phyloP scores from a whole-genome alignment of 2,797 vertebrate species.

The Hoplostethus mediterraneus region DNA sequence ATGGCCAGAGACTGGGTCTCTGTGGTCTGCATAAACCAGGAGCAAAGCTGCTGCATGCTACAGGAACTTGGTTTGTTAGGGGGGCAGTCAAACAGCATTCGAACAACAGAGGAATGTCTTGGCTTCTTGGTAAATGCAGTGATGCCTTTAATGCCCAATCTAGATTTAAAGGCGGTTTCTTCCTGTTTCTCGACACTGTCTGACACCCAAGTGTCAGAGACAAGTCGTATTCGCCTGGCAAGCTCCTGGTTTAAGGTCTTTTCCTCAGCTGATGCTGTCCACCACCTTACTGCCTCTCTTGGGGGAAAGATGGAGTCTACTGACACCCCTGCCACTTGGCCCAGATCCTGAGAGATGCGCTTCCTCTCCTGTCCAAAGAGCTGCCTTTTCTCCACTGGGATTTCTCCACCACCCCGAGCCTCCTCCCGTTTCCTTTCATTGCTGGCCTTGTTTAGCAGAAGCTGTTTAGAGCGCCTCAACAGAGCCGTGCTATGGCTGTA shows the following conservation, averaged over 20 bases:
- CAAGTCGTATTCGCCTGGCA: slow-evolving; percentile 88
- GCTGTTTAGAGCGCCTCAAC: slow-evolving; percentile 88
- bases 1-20: slow-evolving; percentile 96
- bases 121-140: slow-evolving; percentile 69
- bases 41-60: slow-evolving; percentile 91
- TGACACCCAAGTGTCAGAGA: slow-evolving; percentile 94
- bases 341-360: slow-evolving; percentile 67
- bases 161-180: slow-evolving; percentile 49
- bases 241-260: slow-evolving; percentile 90
- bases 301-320: slow-evolving; percentile 89
- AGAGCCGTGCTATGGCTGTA: slow-evolving; percentile 89
- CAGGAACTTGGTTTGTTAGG: slow-evolving; percentile 84
- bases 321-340: slow-evolving; percentile 83
- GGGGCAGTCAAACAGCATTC: slow-evolving; percentile 91
- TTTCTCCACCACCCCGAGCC: slow-evolving; percentile 52
- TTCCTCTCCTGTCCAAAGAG: slow-evolving; percentile 36
- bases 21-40: slow-evolving; percentile 99
- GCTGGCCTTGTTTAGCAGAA: slow-evolving; percentile 88
- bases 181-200: slow-evolving; percentile 79
- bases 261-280: slow-evolving; percentile 89
- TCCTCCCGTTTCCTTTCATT: slow-evolving; percentile 80
- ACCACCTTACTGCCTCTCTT: slow-evolving; percentile 90
- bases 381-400: slow-evolving; percentile 33
- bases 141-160: slow-evolving; percentile 57
- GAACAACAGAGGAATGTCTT: slow-evolving; percentile 86